These are phyloP conservation scores for Gerris buenoi DNA, from an alignment of 1,140 invertebrate genomes.

Conservation along the genomic window DNA sequence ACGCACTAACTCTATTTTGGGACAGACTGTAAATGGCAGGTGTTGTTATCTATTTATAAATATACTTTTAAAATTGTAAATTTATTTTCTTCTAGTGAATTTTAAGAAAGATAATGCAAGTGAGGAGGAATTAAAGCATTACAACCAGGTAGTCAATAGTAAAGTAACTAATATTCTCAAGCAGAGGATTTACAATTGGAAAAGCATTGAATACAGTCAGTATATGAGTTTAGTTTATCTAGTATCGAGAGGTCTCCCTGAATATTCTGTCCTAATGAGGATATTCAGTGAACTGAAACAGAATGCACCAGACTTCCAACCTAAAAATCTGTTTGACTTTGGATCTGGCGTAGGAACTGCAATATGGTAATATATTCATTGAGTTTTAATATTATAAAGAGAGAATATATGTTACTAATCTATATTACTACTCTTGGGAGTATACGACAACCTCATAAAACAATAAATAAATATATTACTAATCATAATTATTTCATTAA, in stretches of 20 bases:
- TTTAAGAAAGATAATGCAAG: slow-evolving; percentile 25
- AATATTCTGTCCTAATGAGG: slow-evolving; percentile 54
- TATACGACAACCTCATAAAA: no score
- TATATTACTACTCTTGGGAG: no score
- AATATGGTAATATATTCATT: slow-evolving; percentile 58
- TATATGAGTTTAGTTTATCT: slow-evolving; percentile 38
- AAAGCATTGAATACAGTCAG: slow-evolving; percentile 44
- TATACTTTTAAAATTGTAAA: no score
- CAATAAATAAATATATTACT: no score
- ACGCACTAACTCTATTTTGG: no score
- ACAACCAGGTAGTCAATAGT: slow-evolving; percentile 18
- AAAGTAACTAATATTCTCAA: slow-evolving; percentile 34
- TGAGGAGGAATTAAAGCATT: slow-evolving; percentile 28
- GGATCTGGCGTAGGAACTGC: slow-evolving; percentile 75
- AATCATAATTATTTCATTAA: no score
- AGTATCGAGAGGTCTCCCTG: slow-evolving; percentile 44
- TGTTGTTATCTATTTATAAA: no score
- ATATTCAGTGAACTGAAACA: slow-evolving; percentile 58
- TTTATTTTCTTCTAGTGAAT: no score
- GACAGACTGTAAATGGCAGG: no score
- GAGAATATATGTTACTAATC: no score
- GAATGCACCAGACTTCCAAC: slow-evolving; percentile 49
- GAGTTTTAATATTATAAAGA: no score
- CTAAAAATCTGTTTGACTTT: slow-evolving; percentile 69
- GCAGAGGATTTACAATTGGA: slow-evolving; percentile 49